Conservation (phyloP, 2,797 vertebrate genomes). For the Chrosomus eos region DNA sequence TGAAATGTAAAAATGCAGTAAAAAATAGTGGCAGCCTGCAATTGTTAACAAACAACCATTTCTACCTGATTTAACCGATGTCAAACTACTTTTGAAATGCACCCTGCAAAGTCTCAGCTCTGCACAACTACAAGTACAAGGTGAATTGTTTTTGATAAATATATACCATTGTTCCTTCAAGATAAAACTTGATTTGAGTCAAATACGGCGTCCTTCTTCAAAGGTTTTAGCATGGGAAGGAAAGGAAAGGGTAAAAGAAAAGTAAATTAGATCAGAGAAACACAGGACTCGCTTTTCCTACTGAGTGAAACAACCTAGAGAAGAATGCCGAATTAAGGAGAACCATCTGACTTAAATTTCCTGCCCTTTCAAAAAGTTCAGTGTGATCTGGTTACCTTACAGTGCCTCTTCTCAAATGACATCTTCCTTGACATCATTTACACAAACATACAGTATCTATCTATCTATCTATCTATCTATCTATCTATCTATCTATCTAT, state of each 20-base stretch:
- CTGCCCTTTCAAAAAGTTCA: background rate
- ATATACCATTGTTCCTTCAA: background rate
- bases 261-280: constrained; percentile 62
- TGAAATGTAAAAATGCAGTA: background rate
- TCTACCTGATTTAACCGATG: background rate
- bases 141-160: background rate
- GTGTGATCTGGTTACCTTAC: constrained; percentile 4
- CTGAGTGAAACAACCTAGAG: constrained; percentile 21
- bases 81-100: background rate
- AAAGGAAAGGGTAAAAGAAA: constrained; percentile 41
- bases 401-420: constrained; percentile 35
- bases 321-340: constrained; percentile 33
- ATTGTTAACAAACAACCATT: background rate
- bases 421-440: background rate
- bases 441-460: too few species aligned
- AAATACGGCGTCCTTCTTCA: background rate
- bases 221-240: constrained; percentile 12
- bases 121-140: background rate
- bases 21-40: background rate
- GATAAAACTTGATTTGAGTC: background rate
- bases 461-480: too few species aligned
- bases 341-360: constrained; percentile 75
- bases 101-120: background rate
- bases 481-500: too few species aligned
- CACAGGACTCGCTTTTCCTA: constrained; percentile 31